Conservation (phyloP, 2,888 invertebrate species). For the Drosophila melanocephala region DNA sequence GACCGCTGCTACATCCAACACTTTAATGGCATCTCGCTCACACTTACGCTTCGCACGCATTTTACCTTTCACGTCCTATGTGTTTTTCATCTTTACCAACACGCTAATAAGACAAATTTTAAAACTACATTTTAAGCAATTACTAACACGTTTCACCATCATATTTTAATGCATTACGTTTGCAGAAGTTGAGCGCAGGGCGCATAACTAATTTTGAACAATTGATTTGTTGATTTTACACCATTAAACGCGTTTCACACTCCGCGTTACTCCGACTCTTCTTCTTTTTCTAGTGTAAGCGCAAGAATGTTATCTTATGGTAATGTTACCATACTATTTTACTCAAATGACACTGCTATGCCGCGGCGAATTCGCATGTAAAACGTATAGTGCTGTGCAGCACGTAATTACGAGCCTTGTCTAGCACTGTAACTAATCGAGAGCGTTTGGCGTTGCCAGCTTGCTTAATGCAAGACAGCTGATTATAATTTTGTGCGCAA, state of each 20-base stretch:
- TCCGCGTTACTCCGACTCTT: conserved; percentile 63
- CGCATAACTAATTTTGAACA: conserved; percentile 40
- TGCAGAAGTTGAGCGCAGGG: conserved; percentile 48
- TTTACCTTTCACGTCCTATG: conserved; percentile 70
- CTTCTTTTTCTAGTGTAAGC: conserved; percentile 49
- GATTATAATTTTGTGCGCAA: conserved; percentile 8
- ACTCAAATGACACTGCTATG: conserved; percentile 32
- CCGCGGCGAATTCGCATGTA: not conserved
- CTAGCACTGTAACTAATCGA: conserved; percentile 11
- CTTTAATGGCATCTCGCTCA: conserved; percentile 71
- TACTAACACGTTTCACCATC: conserved; percentile 65
- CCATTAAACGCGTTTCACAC: conserved; percentile 74
- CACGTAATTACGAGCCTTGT: not conserved
- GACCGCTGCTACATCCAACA: conserved; percentile 72
- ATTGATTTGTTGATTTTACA: conserved; percentile 69
- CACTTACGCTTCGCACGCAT: conserved; percentile 59
- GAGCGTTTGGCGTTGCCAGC: conserved; percentile 1
- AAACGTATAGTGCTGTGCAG: conserved; percentile 10
- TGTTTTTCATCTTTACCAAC: conserved; percentile 74
- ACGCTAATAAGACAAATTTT: conserved; percentile 75
- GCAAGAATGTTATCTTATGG: conserved; percentile 39
- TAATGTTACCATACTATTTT: conserved; percentile 23
- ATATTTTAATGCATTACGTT: conserved; percentile 54
- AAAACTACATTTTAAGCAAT: conserved; percentile 56
- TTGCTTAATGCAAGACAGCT: conserved; percentile 6